These are phyloP conservation scores for Drosophila pandora DNA, from an alignment of 1,140 invertebrate genomes.

Conservation along the genomic window DNA sequence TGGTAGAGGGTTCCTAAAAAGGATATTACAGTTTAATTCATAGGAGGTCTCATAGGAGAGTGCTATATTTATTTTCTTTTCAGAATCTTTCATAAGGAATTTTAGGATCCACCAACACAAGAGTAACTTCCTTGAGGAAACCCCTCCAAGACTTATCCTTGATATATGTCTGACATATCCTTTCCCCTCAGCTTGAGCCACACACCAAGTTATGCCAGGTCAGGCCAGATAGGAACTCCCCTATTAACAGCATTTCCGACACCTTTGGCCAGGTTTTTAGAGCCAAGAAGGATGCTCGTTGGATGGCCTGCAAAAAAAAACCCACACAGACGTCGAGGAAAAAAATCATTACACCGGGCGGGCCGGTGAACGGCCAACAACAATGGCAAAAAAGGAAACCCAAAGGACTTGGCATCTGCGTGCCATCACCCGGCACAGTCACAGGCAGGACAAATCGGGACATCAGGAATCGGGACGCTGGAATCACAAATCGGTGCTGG, in stretches of 20 bases:
- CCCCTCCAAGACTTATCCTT: conserved; percentile 1
- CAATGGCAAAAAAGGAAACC: conserved; percentile 57
- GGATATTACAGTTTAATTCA: too few relatives aligned
- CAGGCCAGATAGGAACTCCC: conserved; percentile 51
- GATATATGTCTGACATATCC: conserved; percentile 22
- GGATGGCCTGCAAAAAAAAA: conserved; percentile 44
- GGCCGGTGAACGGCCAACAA: conserved; percentile 46
- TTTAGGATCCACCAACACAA: neutral
- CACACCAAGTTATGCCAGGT: conserved; percentile 34
- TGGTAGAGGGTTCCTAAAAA: conserved; percentile 8
- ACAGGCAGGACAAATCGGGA: conserved; percentile 36
- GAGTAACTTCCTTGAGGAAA: conserved; percentile 6
- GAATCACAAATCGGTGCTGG: conserved; percentile 61
- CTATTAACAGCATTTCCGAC: conserved; percentile 69
- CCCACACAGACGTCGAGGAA: conserved; percentile 39
- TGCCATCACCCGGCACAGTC: neutral
- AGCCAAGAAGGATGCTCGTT: conserved; percentile 16
- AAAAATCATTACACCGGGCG: conserved; percentile 73
- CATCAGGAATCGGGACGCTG: conserved; percentile 23
- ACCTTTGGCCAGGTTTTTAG: conserved; percentile 49
- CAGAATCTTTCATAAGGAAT: too few relatives aligned
- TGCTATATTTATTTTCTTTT: too few relatives aligned
- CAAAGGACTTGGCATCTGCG: conserved; percentile 65
- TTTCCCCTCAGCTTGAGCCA: neutral
- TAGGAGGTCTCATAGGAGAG: too few relatives aligned